These are phyloP conservation scores for Muricea muricata DNA, from an alignment of 92 coral and sea anemone species.

Conservation along the genomic window DNA sequence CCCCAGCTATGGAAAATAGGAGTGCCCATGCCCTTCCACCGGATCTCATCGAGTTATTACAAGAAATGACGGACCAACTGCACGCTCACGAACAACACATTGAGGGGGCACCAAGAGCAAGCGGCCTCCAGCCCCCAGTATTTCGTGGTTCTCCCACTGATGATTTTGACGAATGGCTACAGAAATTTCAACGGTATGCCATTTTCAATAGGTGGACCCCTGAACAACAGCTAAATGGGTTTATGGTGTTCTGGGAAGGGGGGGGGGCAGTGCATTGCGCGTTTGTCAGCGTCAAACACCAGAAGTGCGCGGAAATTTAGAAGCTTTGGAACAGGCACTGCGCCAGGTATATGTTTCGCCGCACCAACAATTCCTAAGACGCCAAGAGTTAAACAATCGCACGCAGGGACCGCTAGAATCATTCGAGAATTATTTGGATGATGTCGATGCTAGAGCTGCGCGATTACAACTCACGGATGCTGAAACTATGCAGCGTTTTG, in stretches of 20 bases:
- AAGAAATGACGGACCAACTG: not conserved
- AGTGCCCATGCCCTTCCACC: not conserved
- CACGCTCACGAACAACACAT: not conserved
- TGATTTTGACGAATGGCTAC: not conserved
- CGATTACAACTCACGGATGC: slow-evolving; percentile 26
- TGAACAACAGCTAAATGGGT: not conserved
- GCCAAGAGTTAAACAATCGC: slow-evolving; percentile 41
- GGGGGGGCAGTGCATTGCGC: slow-evolving; percentile 1
- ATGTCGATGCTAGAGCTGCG: slow-evolving; percentile 9
- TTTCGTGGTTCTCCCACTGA: not conserved
- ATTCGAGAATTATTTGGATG: slow-evolving; percentile 35
- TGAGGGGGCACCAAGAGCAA: not conserved
- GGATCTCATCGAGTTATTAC: not conserved
- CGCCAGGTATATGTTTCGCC: not conserved
- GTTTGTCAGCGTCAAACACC: not conserved
- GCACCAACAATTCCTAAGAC: slow-evolving; percentile 9
- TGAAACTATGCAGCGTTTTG: slow-evolving; percentile 36
- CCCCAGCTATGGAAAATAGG: not conserved
- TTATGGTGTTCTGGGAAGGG: not conserved
- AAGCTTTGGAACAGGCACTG: not conserved
- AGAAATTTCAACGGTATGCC: not conserved
- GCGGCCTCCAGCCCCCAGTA: not conserved
- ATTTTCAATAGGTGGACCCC: not conserved
- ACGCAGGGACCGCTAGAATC: slow-evolving; percentile 36
- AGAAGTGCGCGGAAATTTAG: not conserved